Conservation (phyloP, 2,797 vertebrate species). For the Acanthurus leucopareius region DNA sequence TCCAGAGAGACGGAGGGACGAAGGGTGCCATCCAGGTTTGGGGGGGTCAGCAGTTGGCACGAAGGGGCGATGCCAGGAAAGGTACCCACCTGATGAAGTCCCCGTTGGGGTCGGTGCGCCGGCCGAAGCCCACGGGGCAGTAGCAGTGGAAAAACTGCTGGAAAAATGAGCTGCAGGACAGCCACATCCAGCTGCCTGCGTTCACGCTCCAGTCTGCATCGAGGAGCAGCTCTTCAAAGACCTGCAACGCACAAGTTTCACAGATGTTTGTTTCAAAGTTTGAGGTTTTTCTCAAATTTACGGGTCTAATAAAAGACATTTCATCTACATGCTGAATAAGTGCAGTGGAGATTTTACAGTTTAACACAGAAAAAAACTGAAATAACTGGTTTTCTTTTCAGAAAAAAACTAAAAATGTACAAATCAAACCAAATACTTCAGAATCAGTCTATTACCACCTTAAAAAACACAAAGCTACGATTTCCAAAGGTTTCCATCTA, state of each 20-base stretch:
- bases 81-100: constrained; percentile 88
- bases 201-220: constrained; percentile 90
- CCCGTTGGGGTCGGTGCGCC: constrained; percentile 89
- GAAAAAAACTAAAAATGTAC: too few species aligned
- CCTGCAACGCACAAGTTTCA: constrained; percentile 58
- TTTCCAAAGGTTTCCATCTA: too few species aligned
- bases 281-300: too few species aligned
- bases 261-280: not conserved
- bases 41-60: constrained; percentile 43
- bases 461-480: too few species aligned
- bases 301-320: too few species aligned
- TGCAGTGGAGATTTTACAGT: too few species aligned
- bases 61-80: constrained; percentile 59
- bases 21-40: constrained; percentile 51
- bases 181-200: constrained; percentile 89
- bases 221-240: constrained; percentile 87
- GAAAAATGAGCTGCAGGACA: constrained; percentile 89
- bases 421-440: too few species aligned
- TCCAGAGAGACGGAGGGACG: constrained; percentile 58
- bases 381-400: too few species aligned
- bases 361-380: too few species aligned
- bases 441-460: too few species aligned
- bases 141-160: constrained; percentile 91
- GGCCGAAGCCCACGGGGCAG: constrained; percentile 89
- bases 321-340: too few species aligned